phyloP scores from a whole-genome alignment of 2,113 vertebrate genomes.

The Aptenodytes patagonicus region DNA sequence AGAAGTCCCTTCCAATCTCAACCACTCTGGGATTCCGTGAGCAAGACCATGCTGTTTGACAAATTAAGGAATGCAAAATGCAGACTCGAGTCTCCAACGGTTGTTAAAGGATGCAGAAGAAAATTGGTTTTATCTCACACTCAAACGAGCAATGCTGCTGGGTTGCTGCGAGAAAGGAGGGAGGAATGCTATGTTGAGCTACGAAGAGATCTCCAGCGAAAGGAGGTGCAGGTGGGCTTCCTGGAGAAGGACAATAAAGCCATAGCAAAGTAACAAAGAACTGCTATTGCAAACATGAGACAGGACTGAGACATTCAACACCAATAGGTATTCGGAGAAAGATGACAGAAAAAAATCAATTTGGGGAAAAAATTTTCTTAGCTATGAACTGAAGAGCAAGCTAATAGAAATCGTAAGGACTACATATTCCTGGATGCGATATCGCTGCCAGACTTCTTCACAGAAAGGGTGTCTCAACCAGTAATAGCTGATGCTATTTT shows the following conservation, averaged over 20 bases:
- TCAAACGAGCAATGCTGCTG: not conserved
- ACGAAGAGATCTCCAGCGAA: rapidly evolving
- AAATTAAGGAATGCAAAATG: not conserved
- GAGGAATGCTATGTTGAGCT: not conserved
- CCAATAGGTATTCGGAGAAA: not conserved
- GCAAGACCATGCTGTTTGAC: rapidly evolving
- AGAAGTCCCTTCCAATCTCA: not conserved
- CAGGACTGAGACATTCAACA: not conserved
- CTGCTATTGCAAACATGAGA: not conserved
- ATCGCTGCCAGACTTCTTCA: not conserved
- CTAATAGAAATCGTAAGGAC: not conserved
- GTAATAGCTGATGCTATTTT: not conserved
- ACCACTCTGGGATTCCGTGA: not conserved
- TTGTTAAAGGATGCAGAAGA: not conserved
- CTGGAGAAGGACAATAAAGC: not conserved
- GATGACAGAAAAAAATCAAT: not conserved
- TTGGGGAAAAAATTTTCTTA: not conserved
- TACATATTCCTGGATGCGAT: not conserved
- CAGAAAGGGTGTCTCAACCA: not conserved
- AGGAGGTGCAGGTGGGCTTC: not conserved
- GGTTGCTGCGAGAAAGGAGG: not conserved
- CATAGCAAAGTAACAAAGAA: not conserved
- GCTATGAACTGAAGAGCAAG: not conserved
- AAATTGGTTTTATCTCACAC: not conserved
- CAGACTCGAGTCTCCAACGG: not conserved